phyloP scores from a whole-genome alignment of 2,888 invertebrate genomes.

The Euplagia quadripunctaria region DNA sequence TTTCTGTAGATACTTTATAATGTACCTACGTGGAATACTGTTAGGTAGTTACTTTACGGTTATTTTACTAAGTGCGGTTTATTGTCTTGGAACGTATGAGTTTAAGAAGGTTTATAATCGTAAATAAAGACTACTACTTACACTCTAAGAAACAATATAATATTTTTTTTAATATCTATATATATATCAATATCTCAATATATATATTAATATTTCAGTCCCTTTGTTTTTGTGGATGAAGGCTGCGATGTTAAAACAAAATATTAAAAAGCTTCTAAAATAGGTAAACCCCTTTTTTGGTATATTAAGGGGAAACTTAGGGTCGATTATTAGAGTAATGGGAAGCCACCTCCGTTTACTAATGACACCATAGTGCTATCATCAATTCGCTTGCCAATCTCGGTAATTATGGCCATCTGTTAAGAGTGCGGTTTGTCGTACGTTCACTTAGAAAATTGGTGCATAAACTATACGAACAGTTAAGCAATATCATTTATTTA shows the following conservation, averaged over 20 bases:
- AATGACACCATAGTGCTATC: slow-evolving; percentile 21
- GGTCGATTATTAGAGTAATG: slow-evolving; percentile 18
- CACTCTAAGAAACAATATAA: neutral
- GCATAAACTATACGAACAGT: neutral
- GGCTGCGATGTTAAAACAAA: too few species aligned
- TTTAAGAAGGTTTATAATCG: neutral
- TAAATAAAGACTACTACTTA: neutral
- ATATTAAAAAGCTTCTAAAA: neutral
- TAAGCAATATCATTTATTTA: neutral
- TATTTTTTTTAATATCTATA: neutral
- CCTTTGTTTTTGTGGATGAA: neutral
- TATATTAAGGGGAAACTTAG: slow-evolving; percentile 14
- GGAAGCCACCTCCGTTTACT: slow-evolving; percentile 17
- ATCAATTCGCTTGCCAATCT: slow-evolving; percentile 26
- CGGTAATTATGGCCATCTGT: slow-evolving; percentile 24
- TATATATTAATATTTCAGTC: too few species aligned
- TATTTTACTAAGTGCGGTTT: neutral
- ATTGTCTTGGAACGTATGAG: neutral
- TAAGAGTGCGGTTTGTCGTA: slow-evolving; percentile 17
- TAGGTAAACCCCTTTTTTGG: neutral
- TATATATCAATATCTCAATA: too few species aligned
- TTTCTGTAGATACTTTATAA: too few species aligned
- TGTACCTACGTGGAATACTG: too few species aligned
- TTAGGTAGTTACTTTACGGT: too few species aligned
- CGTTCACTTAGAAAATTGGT: slow-evolving; percentile 14